Base-by-base conservation (phyloP, 2,113 vertebrate species). In the Myiopsitta monachus region DNA sequence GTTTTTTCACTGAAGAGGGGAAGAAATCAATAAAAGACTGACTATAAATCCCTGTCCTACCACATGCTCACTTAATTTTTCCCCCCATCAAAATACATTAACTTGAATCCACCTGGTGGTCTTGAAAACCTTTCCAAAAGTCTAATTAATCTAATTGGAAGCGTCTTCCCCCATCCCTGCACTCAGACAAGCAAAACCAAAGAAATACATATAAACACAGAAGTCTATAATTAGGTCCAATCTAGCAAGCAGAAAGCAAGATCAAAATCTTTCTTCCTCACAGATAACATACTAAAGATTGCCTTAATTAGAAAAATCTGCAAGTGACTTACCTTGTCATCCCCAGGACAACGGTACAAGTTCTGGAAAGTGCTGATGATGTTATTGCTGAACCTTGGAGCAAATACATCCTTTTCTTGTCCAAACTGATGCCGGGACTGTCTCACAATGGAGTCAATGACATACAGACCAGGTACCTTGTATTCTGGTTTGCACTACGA, bases 361-460 rank as follows among this genome's bases (percentile, higher is more conserved):
- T 99, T 99, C 98, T 99, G 99, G 96, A 99, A 99, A 95, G 99
- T 99, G 74, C 96, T 96, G 89, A 99, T 99, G 96, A 99, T 99
- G 97, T 99, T 99, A 98, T 99, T 99, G 98, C 99, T 99, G 98
- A 99, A 99, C 89, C 99, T 99, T 24, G 99, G 99, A 2, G 99
- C 99, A 96, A 99, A 99, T 19, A 99, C 99, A 92, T 99, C 99
- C 95, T 99, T 99, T 94, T 99, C 99, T 93, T 99, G 99, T 73
- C 99, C 99, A 98, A 99, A 99, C 96, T 99, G 99, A 97, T 99
- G 99, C 38, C 99, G 98, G 14, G 99, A 99, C 96, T 99, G 99
- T 82, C 99, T 98, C 88, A 99, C 99, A 79, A 99, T 99, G 26
- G 99, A 99, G 97, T 99, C 99, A 95, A 99, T 98, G 87, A 99